phyloP scores from a whole-genome alignment of 2,888 invertebrate species.

The Chrysodeixis includens region DNA sequence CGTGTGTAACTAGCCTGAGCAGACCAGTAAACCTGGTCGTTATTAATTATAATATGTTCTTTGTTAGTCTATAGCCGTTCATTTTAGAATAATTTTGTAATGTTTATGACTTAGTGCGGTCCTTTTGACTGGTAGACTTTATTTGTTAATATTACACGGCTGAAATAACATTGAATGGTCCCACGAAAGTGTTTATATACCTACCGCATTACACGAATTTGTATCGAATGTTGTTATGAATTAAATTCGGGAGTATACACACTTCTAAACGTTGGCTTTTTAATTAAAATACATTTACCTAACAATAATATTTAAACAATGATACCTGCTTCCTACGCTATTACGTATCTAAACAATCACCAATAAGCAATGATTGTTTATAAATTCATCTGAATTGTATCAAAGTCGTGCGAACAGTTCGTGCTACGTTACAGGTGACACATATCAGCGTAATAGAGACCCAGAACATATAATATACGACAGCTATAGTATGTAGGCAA shows the following conservation, averaged over 20 bases:
- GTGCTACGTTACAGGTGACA: constrained; percentile 16
- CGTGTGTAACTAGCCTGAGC: constrained; percentile 46
- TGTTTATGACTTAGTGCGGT: constrained; percentile 9
- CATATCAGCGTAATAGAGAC: neutral
- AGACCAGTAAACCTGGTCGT: constrained; percentile 23
- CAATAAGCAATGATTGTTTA: neutral
- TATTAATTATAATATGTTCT: constrained; percentile 37
- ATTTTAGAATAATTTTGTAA: constrained; percentile 24
- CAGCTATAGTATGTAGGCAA: too few relatives aligned
- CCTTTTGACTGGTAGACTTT: constrained; percentile 5
- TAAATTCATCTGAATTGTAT: constrained; percentile 8
- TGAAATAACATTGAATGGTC: too few relatives aligned
- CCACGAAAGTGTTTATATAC: too few relatives aligned
- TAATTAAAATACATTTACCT: neutral
- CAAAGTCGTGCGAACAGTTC: constrained; percentile 16
- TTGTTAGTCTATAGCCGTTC: constrained; percentile 22
- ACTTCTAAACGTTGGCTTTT: too few relatives aligned
- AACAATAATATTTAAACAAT: too few relatives aligned
- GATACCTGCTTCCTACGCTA: too few relatives aligned
- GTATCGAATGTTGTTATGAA: too few relatives aligned
- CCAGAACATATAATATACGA: too few relatives aligned
- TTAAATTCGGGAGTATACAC: too few relatives aligned
- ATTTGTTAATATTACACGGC: too few relatives aligned
- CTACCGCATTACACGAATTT: too few relatives aligned
- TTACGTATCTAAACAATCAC: neutral